Evolutionary conservation across 64 coral and sea anemone species (phyloP).

Genomic region (Stylophora pistillata): DNA sequence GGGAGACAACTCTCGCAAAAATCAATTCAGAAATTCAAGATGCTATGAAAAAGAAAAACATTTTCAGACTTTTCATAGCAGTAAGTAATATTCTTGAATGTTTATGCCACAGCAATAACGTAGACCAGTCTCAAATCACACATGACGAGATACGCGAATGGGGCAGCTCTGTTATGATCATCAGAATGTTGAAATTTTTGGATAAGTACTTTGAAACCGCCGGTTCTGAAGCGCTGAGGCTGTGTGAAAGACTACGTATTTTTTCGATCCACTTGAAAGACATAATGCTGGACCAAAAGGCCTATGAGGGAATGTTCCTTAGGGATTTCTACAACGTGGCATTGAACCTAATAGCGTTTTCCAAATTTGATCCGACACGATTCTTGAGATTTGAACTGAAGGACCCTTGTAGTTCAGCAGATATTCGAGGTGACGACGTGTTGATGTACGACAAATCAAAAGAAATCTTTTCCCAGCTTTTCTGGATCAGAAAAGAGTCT

Average conservation of each 20-base stretch:
- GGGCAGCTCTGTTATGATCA: neutral
- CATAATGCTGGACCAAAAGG: neutral
- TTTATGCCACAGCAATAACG: neutral
- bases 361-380: slow-evolving; percentile 17
- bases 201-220: neutral
- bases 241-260: neutral
- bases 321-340: neutral
- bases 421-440: neutral
- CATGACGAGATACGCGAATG: neutral
- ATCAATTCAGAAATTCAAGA: neutral
- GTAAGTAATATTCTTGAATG: neutral
- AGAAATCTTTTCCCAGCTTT: neutral
- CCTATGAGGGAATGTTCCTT: neutral
- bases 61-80: neutral
- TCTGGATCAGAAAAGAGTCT: neutral
- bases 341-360: neutral
- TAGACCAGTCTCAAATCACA: neutral
- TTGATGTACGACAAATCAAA: neutral
- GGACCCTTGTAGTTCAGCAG: neutral
- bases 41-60: neutral
- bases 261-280: neutral
- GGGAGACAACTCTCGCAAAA: neutral
- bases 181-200: neutral
- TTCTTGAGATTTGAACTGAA: slow-evolving; percentile 22
- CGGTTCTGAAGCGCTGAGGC: neutral